phyloP scores from a whole-genome alignment of 2,888 invertebrate species.

The Phytoseiulus persimilis region DNA sequence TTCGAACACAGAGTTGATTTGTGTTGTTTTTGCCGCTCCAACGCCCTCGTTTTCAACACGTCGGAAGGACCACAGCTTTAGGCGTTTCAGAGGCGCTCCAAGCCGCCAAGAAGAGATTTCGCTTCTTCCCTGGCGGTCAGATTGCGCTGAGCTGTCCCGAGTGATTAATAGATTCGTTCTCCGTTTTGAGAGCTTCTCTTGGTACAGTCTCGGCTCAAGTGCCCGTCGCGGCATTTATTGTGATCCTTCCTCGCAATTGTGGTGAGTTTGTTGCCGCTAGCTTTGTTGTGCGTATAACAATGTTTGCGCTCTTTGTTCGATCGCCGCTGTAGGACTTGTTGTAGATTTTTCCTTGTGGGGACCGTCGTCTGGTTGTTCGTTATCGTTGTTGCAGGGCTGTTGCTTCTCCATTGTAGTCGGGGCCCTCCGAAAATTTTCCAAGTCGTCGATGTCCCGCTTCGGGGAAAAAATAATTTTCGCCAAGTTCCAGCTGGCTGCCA shows the following conservation, averaged over 20 bases:
- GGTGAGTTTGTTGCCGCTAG: background rate
- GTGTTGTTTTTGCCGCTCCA: too few relatives aligned
- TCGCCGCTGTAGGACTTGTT: background rate
- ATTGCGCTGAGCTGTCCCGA: background rate
- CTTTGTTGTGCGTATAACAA: background rate
- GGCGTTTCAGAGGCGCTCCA: too few relatives aligned
- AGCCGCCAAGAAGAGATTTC: background rate
- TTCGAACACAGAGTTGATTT: too few relatives aligned
- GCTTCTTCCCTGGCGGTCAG: background rate
- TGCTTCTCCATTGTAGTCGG: background rate
- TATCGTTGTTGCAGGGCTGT: background rate
- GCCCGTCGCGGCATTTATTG: background rate
- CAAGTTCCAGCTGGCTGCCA: too few relatives aligned
- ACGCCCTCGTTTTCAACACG: too few relatives aligned
- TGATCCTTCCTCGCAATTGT: background rate
- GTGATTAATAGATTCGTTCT: background rate
- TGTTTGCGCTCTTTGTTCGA: background rate
- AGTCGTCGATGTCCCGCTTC: background rate
- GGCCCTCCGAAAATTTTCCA: background rate
- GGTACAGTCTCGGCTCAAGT: background rate
- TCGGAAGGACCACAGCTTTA: too few relatives aligned
- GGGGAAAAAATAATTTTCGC: background rate
- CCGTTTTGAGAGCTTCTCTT: background rate
- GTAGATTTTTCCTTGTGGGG: background rate
- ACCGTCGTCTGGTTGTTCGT: background rate